These are phyloP conservation scores for Caranx ignobilis DNA, from an alignment of 2,113 vertebrate species.

Conservation along the genomic window DNA sequence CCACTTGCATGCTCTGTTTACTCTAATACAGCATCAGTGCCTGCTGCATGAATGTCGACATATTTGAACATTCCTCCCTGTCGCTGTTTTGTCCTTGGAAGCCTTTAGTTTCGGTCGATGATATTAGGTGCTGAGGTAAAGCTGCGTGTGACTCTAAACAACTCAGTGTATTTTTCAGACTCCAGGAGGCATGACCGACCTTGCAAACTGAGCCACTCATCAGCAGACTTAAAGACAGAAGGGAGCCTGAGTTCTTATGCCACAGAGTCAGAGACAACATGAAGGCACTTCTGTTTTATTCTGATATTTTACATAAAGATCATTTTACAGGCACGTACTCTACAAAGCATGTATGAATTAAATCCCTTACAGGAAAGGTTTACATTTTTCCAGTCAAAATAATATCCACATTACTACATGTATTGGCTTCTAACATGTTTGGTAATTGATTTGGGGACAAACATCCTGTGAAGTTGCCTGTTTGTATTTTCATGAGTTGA, in stretches of 20 bases:
- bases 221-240: not conserved
- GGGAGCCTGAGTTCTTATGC: conserved; percentile 15
- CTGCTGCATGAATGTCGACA: not conserved
- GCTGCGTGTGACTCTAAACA: conserved; percentile 12
- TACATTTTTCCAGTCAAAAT: not conserved
- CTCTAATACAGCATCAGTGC: conserved; percentile 5
- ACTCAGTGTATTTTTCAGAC: conserved; percentile 9
- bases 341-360: not conserved
- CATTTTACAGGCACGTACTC: not conserved
- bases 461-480: not conserved
- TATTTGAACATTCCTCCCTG: not conserved
- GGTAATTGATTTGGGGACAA: not conserved
- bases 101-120: not conserved
- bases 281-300: not conserved
- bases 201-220: conserved; percentile 49
- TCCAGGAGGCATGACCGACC: conserved; percentile 60
- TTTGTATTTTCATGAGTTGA: not conserved
- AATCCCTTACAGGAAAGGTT: not conserved
- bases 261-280: conserved; percentile 11
- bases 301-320: not conserved
- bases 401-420: not conserved
- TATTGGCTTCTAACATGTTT: no score
- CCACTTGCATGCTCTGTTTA: conserved; percentile 28
- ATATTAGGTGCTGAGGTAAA: not conserved
- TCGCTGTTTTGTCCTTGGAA: not conserved